These are phyloP conservation scores for Diarsia mendica DNA, from an alignment of 2,888 invertebrate species.

Conservation along the genomic window DNA sequence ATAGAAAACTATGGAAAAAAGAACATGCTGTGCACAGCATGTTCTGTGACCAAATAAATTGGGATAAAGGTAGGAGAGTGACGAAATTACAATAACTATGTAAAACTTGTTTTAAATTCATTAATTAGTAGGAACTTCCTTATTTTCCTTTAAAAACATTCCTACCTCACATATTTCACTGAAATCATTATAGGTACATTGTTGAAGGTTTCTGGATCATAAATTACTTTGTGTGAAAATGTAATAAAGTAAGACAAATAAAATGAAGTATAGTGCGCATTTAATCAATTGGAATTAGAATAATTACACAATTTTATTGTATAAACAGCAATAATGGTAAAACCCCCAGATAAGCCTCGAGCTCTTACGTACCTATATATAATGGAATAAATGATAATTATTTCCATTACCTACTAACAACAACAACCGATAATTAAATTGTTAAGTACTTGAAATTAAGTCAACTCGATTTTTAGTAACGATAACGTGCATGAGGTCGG, in stretches of 20 bases:
- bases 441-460: neutral
- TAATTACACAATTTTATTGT: conserved; percentile 50
- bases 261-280: neutral
- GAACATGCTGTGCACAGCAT: neutral
- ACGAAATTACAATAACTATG: neutral
- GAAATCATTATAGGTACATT: too few relatives aligned
- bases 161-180: neutral
- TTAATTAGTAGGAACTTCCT: neutral
- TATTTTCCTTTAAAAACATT: neutral
- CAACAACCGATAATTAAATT: conserved; percentile 9
- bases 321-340: conserved; percentile 45
- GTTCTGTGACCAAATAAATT: neutral
- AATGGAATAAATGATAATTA: conserved; percentile 21
- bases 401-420: conserved; percentile 28
- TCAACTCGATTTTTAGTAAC: neutral
- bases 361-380: conserved; percentile 13
- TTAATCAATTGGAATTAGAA: conserved; percentile 33
- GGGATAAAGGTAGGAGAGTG: neutral
- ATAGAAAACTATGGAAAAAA: neutral
- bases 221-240: neutral
- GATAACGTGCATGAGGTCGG: neutral
- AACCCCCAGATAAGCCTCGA: conserved; percentile 55
- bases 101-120: neutral
- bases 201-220: neutral
- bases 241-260: neutral